These are phyloP conservation scores for Squalus acanthias DNA, from an alignment of 2,797 vertebrate genomes.

Conservation along the genomic window DNA sequence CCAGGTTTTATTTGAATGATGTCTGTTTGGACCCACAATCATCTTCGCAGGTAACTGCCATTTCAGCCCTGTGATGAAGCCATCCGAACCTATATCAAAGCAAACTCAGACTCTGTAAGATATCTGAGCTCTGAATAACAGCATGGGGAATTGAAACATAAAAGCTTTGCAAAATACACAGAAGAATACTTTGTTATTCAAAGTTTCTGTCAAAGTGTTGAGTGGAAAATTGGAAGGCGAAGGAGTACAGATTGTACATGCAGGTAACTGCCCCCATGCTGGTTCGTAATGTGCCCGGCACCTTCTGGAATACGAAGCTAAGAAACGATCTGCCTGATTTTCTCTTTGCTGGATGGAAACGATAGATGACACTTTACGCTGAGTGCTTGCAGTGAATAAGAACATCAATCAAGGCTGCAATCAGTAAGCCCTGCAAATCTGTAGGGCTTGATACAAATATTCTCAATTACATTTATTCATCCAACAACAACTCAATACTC, in stretches of 20 bases:
- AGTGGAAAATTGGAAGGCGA: background rate
- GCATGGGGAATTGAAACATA: conserved; percentile 3
- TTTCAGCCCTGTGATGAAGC: background rate
- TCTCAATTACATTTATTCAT: background rate
- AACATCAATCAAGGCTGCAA: background rate
- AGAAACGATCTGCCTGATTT: background rate
- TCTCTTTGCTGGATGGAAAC: background rate
- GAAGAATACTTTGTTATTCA: conserved; percentile 10
- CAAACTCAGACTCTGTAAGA: background rate
- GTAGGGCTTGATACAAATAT: background rate
- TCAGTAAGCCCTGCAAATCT: too few species aligned
- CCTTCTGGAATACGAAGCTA: conserved; percentile 8
- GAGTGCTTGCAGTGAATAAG: background rate
- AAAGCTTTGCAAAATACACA: background rate
- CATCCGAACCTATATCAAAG: background rate
- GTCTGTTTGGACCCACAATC: background rate
- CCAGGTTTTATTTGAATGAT: background rate
- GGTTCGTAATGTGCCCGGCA: background rate
- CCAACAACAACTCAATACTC: background rate
- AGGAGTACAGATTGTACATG: background rate
- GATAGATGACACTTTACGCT: background rate
- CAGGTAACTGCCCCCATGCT: background rate
- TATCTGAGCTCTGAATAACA: background rate
- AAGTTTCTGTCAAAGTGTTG: background rate
- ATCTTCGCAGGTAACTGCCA: background rate